A percentile compares a stretch with the other conserved stretches of the same genome.
These are phyloP conservation scores for Mycteria americana DNA, from an alignment of 2,797 vertebrate species.

Conservation along the genomic window DNA sequence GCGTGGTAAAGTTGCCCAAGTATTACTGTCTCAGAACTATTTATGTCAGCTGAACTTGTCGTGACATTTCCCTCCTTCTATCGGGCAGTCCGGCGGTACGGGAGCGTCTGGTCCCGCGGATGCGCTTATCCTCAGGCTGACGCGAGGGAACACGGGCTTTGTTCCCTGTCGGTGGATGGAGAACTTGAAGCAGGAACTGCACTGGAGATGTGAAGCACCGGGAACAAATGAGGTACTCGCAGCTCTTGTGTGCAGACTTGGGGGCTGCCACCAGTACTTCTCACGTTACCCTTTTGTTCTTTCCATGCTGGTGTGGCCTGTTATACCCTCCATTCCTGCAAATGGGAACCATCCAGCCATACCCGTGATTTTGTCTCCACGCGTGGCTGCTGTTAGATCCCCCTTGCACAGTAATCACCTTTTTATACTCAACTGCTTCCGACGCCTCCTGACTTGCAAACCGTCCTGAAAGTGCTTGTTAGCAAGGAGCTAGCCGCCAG, in stretches of 20 bases:
- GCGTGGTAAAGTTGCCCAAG: neutral
- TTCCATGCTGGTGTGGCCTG: no score
- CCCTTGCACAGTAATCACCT: no score
- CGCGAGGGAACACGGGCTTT: accelerated
- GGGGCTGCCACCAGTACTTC: neutral
- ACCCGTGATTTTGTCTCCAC: neutral
- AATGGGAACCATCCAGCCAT: neutral
- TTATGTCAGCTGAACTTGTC: neutral
- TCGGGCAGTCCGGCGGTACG: accelerated
- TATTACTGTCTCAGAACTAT: neutral
- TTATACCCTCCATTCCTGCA: accelerated
- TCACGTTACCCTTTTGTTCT: no score
- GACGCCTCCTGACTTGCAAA: neutral
- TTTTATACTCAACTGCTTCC: neutral
- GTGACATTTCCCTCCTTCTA: neutral
- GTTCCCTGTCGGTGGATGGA: neutral
- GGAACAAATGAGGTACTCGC: neutral
- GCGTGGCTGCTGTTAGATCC: neutral
- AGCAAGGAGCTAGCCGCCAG: no score
- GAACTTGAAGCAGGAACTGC: neutral
- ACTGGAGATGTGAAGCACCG: neutral
- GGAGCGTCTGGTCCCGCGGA: neutral
- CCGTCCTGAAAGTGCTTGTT: accelerated
- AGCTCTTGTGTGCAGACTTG: neutral
- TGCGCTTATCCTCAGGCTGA: neutral